Base-by-base conservation (phyloP, 92 coral and sea anemone genomes). In the Metridium senile region DNA sequence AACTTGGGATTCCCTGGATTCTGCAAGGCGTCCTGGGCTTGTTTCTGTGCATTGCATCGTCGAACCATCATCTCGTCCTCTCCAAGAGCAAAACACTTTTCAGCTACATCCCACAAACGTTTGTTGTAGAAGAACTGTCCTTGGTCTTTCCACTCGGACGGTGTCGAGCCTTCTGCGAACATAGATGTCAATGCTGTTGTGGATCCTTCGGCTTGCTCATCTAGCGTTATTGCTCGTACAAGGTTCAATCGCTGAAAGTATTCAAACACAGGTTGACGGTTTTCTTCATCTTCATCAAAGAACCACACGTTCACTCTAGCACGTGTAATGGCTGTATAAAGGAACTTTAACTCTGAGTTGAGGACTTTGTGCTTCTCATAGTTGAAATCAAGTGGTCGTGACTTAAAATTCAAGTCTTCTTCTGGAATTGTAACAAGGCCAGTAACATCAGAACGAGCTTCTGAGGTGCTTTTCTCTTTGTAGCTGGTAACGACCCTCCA, bases 221-320 rank as follows among this genome's bases (percentile, higher is more conserved):
- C 81, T n/a, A 83, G 69, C 10, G 74, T 62, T 1, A 89, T 70
- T 52, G 90, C 91, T 30, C 92, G 93, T 28, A 93, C 98, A 10
- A 93, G 90, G 64, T 77, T 67, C 22, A 87, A 85, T 34, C 74
- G 83, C 59, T 86, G 91, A 80, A 93, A 93, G 76, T 90, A 93
- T 74, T 93, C 98, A 83, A 93, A 93, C 86, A 90, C 86, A 11
- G 98, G 97, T 20, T 89, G 85, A 58, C 98, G 89, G 30, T 88
- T 82, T 64, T 93, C 97, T 79, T 91, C 93, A 69, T 91, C 96
- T 57, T 93, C 85, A 33, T 93, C 98, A 74, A 93, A 93, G 74
- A 93, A 91, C 98, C 98, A 93, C 66, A 93, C 98, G 58, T 93
- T 93, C 63, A 91, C 98, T 53, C 98, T 76, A 31, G 98, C 98